phyloP scores from a whole-genome alignment of 1,140 invertebrate genomes.

The Zaprionus kolodkinae region DNA sequence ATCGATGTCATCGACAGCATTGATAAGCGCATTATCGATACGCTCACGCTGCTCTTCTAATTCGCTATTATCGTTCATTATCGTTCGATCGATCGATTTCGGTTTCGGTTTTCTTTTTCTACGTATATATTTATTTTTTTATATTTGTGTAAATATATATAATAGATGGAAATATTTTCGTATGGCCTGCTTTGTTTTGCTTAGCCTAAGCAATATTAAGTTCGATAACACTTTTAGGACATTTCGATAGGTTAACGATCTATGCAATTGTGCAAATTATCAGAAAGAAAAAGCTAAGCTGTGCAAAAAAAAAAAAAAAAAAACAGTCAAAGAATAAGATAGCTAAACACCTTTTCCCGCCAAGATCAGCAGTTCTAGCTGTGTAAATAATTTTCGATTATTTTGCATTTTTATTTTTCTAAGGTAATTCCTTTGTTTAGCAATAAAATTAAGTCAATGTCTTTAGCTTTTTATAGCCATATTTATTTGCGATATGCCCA shows the following conservation, averaged over 20 bases:
- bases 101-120: background rate
- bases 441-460: too few species aligned
- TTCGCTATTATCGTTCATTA: conserved; percentile 85
- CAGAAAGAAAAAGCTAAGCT: too few species aligned
- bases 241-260: background rate
- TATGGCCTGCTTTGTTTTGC: background rate
- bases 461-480: background rate
- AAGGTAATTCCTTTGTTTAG: too few species aligned
- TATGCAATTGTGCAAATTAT: too few species aligned
- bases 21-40: conserved; percentile 91
- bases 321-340: too few species aligned
- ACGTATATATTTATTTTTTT: background rate
- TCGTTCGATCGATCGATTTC: background rate
- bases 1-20: conserved; percentile 91
- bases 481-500: background rate
- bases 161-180: background rate
- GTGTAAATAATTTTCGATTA: too few species aligned
- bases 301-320: too few species aligned
- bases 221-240: background rate
- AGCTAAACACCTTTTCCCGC: too few species aligned
- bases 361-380: too few species aligned
- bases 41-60: conserved; percentile 90
- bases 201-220: background rate
- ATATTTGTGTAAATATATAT: background rate
- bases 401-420: too few species aligned